Conservation (phyloP, 2,113 vertebrate genomes). For the Myanophis thanlyinensis region DNA sequence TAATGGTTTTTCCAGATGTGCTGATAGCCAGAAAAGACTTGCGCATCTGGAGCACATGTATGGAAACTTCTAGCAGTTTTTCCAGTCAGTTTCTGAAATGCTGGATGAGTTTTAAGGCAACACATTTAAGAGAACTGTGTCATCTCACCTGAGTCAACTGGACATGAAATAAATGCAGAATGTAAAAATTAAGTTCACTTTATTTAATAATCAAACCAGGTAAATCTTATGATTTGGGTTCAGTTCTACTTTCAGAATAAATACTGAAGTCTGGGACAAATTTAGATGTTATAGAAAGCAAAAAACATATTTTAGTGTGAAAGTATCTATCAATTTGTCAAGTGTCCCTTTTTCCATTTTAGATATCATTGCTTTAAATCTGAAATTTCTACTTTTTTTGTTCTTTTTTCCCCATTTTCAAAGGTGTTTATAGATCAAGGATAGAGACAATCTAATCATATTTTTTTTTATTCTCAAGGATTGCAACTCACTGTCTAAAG, state of each 20-base stretch:
- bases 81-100: not conserved
- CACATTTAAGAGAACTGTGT: not conserved
- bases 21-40: not conserved
- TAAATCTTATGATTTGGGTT: not conserved
- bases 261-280: not conserved
- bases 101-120: not conserved
- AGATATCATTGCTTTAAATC: not conserved
- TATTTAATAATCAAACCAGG: not conserved
- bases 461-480: not conserved
- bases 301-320: not conserved
- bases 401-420: not conserved
- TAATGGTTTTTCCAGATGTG: not conserved
- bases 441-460: not conserved
- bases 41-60: not conserved
- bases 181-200: not conserved
- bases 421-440: not conserved
- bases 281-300: not conserved
- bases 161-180: not conserved
- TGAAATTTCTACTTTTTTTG: not conserved
- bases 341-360: not conserved
- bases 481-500: not conserved
- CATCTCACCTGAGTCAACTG: not conserved
- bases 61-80: not conserved
- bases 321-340: not conserved
- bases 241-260: not conserved